Conservation (phyloP, 2,113 vertebrate genomes). For the Haemorhous mexicanus region DNA sequence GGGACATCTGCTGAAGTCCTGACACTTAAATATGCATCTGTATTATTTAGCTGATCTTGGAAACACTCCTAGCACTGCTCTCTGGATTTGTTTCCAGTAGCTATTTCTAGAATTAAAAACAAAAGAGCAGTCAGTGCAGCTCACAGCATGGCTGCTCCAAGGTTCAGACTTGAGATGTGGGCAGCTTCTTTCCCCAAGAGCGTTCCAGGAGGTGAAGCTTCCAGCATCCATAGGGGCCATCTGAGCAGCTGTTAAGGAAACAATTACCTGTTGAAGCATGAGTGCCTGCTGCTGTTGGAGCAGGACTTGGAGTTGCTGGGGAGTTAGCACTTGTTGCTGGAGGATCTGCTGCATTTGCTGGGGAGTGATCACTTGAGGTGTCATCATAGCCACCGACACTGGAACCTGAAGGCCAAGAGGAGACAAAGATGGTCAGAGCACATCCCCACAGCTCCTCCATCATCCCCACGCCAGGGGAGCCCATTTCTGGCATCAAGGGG, state of each 20-base stretch:
- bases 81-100: constrained; percentile 34
- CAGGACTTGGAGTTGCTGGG: constrained; percentile 98
- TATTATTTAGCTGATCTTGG: constrained; percentile 17
- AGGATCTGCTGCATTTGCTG: constrained; percentile 99
- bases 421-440: constrained; percentile 11
- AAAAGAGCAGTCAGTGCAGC: not conserved
- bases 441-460: not conserved
- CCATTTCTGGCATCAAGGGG: not conserved
- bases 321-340: constrained; percentile 99
- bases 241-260: not conserved
- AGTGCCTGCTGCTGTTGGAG: constrained; percentile 99
- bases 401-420: constrained; percentile 81
- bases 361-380: constrained; percentile 99
- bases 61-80: constrained; percentile 29
- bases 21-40: constrained; percentile 51
- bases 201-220: not conserved
- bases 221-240: fast-evolving
- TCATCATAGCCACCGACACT: constrained; percentile 99
- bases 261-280: constrained; percentile 98
- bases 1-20: constrained; percentile 32
- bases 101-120: constrained; percentile 46
- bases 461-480: fast-evolving
- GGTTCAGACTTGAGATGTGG: not conserved
- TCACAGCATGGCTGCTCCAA: not conserved
- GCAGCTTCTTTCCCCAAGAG: not conserved